phyloP scores from a whole-genome alignment of 2,797 vertebrate genomes.

The Varecia variegata region DNA sequence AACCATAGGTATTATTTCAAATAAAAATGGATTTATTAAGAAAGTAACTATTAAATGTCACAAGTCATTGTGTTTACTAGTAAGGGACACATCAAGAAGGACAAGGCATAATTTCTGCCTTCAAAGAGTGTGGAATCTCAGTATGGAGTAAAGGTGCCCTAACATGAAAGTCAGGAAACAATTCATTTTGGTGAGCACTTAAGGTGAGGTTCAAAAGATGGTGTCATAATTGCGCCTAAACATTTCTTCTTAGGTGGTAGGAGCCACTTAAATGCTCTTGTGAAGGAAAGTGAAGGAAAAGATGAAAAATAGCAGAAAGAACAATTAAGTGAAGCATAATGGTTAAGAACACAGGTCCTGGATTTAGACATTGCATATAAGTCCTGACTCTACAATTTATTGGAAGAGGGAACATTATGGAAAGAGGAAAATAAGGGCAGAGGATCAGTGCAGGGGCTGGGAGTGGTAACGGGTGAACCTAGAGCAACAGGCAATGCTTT shows the following conservation, averaged over 20 bases:
- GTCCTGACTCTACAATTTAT: neutral
- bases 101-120: neutral
- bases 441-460: neutral
- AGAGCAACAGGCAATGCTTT: neutral
- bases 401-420: neutral
- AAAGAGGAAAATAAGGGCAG: neutral
- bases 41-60: neutral
- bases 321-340: neutral
- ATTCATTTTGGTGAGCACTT: neutral
- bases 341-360: neutral
- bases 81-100: neutral
- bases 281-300: neutral
- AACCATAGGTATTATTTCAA: slow-evolving; percentile 1
- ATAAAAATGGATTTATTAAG: slow-evolving; percentile 31
- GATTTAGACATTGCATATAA: neutral
- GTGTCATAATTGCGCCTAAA: neutral
- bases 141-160: neutral
- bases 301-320: neutral
- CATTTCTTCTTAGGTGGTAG: neutral
- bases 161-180: neutral
- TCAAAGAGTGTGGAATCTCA: neutral
- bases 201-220: neutral
- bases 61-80: neutral
- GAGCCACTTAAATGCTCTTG: neutral
- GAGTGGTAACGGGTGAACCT: neutral